Evolutionary conservation across 2,113 vertebrate genomes (phyloP).

Genomic region (Cephalopterus ornatus): DNA sequence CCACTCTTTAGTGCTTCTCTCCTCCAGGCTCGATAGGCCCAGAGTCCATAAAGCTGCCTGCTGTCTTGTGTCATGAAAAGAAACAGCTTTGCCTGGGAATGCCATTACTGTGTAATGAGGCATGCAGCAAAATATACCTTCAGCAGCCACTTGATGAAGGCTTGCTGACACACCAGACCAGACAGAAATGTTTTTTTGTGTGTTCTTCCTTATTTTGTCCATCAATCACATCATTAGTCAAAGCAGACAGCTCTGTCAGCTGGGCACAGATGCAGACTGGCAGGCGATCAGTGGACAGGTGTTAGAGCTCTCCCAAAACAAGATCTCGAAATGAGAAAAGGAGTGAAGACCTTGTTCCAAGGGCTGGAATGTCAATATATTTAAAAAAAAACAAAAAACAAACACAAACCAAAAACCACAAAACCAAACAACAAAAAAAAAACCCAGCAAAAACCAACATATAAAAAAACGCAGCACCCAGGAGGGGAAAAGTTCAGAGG

Average conservation of each 20-base stretch:
- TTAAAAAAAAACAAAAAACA: neutral
- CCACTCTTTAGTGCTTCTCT: conserved; percentile 78
- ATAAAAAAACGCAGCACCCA: neutral
- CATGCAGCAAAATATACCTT: conserved; percentile 91
- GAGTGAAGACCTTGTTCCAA: conserved; percentile 77
- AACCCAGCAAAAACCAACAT: neutral
- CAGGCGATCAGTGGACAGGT: conserved; percentile 85
- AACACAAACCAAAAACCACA: no score
- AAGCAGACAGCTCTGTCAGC: conserved; percentile 87
- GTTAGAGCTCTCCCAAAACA: conserved; percentile 80
- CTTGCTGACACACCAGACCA: conserved; percentile 88
- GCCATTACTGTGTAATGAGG: conserved; percentile 93
- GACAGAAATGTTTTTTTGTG: conserved; percentile 85
- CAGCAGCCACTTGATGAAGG: conserved; percentile 89
- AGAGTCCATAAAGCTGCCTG: conserved; percentile 86
- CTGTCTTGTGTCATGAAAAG: conserved; percentile 89
- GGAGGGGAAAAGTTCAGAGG: conserved; percentile 44
- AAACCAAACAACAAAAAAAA: neutral
- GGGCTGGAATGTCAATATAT: conserved; percentile 72
- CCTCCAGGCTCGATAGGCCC: conserved; percentile 80
- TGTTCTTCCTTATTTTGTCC: conserved; percentile 90
- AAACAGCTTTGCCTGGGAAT: conserved; percentile 87
- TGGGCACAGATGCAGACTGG: conserved; percentile 81
- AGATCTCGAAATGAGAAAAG: conserved; percentile 76
- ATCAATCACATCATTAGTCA: conserved; percentile 95